These are phyloP conservation scores for Metacarcinus magister DNA, from an alignment of 2,888 invertebrate genomes.

Conservation along the genomic window DNA sequence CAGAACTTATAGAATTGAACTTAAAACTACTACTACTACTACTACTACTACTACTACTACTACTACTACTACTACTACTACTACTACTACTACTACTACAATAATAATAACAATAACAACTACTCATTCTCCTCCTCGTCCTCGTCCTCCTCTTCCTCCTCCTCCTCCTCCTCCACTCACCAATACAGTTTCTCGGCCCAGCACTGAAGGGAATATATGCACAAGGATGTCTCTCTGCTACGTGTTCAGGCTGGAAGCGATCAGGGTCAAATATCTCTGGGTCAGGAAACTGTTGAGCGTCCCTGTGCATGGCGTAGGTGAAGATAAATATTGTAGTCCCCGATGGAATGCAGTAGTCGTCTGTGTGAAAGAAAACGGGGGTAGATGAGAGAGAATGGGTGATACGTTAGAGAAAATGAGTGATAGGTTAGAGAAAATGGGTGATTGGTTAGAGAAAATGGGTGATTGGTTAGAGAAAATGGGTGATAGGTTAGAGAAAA, in stretches of 20 bases:
- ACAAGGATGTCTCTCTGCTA: constrained; percentile 84
- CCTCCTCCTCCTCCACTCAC: too few species aligned
- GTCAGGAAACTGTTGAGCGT: constrained; percentile 86
- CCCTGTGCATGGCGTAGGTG: constrained; percentile 85
- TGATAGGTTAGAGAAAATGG: not conserved
- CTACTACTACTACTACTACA: too few species aligned
- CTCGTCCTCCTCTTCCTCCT: too few species aligned
- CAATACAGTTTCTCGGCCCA: constrained; percentile 83
- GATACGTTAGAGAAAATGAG: not conserved
- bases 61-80: too few species aligned
- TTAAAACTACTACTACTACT: too few species aligned
- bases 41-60: too few species aligned
- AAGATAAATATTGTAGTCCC: constrained; percentile 84
- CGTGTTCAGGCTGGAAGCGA: constrained; percentile 86
- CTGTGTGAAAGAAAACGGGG: constrained; percentile 7
- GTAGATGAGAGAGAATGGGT: not conserved
- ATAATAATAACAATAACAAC: too few species aligned
- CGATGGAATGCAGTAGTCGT: constrained; percentile 84
- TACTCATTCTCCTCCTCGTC: too few species aligned
- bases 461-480: too few species aligned
- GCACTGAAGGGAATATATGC: constrained; percentile 83
- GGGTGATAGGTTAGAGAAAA: too few species aligned
- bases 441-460: too few species aligned
- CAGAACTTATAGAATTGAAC: too few species aligned
- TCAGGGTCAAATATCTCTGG: constrained; percentile 87